Evolutionary conservation across 2,888 invertebrate genomes (phyloP), one percentile per base, ranked within the genome.

Genomic region (Tetramorium bicarinatum): DNA sequence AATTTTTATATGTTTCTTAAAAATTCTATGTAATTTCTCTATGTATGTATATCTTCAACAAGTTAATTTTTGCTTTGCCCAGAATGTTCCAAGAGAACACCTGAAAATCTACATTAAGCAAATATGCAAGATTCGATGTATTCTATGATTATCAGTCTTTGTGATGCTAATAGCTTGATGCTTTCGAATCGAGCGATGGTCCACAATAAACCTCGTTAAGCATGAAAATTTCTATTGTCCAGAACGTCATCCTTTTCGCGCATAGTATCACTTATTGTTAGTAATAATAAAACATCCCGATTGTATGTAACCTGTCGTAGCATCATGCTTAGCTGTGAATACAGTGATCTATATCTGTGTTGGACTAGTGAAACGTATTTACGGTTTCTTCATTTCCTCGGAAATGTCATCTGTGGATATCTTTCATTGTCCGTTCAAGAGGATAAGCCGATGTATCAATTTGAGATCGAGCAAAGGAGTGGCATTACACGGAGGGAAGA

Each of bases 191-290:
- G 76, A 47, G 8, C 13, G 52, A 41, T 11, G 29, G 29, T 77
- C 6, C 52, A 77, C 76, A 77, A 77, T 77, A 18, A 29, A 18
- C 29, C 52, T 77, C 64, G 41, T 76, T 76, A 76, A 66, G 41
- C 41, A 66, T 76, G 64, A 41, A 76, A 76, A 76, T 76, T 76
- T 25, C 21, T n/a, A 9, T 75, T n/a, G 47, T 9, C 44, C 21
- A 11, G 8, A 47, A 38, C 11, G n/a, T 38, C 34, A n/a, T 11
- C 1, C 25, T 41, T 59, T 18, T 61, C n/a, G 15, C n/a, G 15
- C 1, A 13, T n/a, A 18, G n/a, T 44, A 44, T 61, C 3, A 21
- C 3, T 41, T 9, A 41, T 67, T 47, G 18, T 25, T 44, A 74
- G 13, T 47, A 74, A 64, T 64, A 56, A 44, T 21, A 44, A 61